These are phyloP conservation scores for Caenorhabditis virilis DNA, from an alignment of 2,888 invertebrate species.

Conservation along the genomic window DNA sequence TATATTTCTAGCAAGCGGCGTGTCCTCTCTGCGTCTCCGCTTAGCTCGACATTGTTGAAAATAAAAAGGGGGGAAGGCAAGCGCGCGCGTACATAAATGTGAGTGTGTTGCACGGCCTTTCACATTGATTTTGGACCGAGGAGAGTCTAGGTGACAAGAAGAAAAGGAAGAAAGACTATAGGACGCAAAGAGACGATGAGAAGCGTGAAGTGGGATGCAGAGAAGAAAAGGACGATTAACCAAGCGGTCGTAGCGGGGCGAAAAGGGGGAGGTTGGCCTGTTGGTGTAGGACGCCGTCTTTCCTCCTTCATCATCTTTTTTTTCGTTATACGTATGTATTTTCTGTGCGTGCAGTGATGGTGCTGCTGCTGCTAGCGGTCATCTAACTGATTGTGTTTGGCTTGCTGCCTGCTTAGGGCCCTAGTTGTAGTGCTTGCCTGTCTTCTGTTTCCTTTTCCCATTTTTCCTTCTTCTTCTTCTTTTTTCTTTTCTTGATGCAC, in stretches of 20 bases:
- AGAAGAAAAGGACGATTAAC: conserved; percentile 13
- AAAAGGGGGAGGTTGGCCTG: too few relatives aligned
- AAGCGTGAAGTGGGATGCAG: conserved; percentile 6
- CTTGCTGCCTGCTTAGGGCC: too few relatives aligned
- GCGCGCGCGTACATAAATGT: too few relatives aligned
- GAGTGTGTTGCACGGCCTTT: too few relatives aligned
- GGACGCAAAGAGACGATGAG: conserved; percentile 10
- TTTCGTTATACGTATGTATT: background rate
- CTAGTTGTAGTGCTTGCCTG: too few relatives aligned
- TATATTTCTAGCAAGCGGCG: background rate
- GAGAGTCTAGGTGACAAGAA: conserved; percentile 7
- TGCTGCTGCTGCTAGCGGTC: conserved; percentile 1
- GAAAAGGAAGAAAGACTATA: conserved; percentile 9
- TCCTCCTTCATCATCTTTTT: background rate
- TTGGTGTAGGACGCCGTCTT: too few relatives aligned
- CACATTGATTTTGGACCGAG: conserved; percentile 14
- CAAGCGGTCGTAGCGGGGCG: too few relatives aligned
- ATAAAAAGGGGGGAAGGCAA: background rate
- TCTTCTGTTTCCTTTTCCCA: background rate
- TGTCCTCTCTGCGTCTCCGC: background rate
- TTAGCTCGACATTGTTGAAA: too few relatives aligned
- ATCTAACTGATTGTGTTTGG: too few relatives aligned
- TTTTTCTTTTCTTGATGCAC: too few relatives aligned
- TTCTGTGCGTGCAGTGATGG: too few relatives aligned
- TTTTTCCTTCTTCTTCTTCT: background rate